Percentiles rank a stretch among this genome's conserved stretches.
Evolutionary conservation across 2,113 vertebrate genomes (phyloP).

Genomic region (Poicephalus gulielmi): DNA sequence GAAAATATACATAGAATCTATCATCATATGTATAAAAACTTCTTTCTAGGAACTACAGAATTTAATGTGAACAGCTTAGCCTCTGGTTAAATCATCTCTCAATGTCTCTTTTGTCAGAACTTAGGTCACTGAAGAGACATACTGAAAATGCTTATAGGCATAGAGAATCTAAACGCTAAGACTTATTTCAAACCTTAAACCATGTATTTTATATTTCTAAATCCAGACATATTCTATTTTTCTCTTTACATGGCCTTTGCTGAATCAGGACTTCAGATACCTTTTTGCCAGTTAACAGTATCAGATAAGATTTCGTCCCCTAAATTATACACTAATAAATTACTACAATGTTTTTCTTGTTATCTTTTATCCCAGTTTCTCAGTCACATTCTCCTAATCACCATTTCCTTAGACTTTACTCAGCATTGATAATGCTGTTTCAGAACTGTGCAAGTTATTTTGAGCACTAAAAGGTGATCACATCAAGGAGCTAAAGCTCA

Average conservation of each 20-base stretch:
- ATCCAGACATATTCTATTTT: neutral
- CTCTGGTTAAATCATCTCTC: neutral
- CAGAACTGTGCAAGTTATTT: neutral
- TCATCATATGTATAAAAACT: neutral
- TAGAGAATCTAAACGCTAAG: neutral
- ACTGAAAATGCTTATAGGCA: neutral
- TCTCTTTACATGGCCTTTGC: neutral
- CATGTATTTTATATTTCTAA: neutral
- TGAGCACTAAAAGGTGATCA: neutral
- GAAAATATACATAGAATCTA: neutral
- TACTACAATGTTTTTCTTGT: neutral
- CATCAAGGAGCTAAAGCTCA: neutral
- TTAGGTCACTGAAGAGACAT: neutral
- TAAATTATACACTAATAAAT: neutral
- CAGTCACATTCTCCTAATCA: neutral
- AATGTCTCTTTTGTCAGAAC: neutral
- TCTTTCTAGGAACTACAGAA: neutral
- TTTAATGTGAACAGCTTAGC: neutral
- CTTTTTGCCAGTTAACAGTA: neutral
- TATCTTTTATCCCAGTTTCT: neutral
- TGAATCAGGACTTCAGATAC: neutral
- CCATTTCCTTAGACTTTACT: neutral
- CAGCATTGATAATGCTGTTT: neutral
- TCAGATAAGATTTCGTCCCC: neutral
- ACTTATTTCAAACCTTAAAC: neutral